Conservation (phyloP, 2,888 invertebrate genomes). For the Abrostola tripartita region DNA sequence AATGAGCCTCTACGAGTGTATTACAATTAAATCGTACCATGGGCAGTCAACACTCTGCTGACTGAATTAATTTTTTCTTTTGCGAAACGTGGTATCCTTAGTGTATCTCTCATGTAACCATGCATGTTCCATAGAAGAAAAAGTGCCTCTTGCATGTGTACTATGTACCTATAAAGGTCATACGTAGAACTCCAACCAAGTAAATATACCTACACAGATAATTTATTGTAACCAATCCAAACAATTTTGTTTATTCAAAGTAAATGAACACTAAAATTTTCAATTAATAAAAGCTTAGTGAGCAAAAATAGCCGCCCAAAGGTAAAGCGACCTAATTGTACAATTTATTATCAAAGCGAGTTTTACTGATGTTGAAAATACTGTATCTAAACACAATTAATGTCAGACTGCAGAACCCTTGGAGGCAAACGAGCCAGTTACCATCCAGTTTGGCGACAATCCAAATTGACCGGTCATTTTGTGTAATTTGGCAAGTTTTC, state of each 20-base stretch:
- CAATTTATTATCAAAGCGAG: slow-evolving; percentile 3
- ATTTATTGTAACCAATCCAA: too few species aligned
- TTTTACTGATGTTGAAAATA: background rate
- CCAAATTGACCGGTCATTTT: slow-evolving; percentile 79
- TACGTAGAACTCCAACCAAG: too few species aligned
- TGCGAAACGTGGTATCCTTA: too few species aligned
- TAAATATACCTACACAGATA: too few species aligned
- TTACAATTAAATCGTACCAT: too few species aligned
- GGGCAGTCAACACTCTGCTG: too few species aligned
- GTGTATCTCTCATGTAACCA: too few species aligned
- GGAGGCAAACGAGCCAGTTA: slow-evolving; percentile 45
- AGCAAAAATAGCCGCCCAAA: background rate
- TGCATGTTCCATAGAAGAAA: too few species aligned
- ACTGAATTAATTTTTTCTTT: too few species aligned
- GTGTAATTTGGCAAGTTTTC: slow-evolving; percentile 80
- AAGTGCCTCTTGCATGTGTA: too few species aligned
- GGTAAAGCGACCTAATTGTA: slow-evolving; percentile 1
- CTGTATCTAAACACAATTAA: slow-evolving; percentile 4
- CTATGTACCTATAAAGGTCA: too few species aligned
- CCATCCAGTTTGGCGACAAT: slow-evolving; percentile 67
- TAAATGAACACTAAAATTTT: background rate
- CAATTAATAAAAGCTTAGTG: background rate
- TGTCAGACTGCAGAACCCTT: slow-evolving; percentile 29
- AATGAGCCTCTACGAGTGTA: too few species aligned
- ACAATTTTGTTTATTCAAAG: background rate